Evolutionary conservation across 2,888 invertebrate genomes (phyloP), one percentile per base, ranked within the genome.

Genomic region (Tenthredo scrophulariae): DNA sequence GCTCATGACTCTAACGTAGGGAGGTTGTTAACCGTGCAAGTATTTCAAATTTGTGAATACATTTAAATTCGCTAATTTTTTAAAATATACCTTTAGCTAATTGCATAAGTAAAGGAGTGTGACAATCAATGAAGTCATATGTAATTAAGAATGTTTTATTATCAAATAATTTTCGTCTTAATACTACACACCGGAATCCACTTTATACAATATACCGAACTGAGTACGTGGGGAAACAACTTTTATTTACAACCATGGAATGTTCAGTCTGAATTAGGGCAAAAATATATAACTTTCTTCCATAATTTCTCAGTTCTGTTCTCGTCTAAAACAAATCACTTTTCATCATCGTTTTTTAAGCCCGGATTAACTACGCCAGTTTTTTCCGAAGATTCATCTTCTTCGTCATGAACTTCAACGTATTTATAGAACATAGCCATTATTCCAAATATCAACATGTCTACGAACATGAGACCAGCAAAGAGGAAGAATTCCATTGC

Each of bases 401-500:
- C 93, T 83, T 94, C 94, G 37, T 94, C 93, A 40, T 92, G 91
- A 2, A 91, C 87, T 37, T 94, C 93, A 0, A 95, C 95, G 91
- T 97, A 97, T 88, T 96, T 96, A 94, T 98, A 99, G 87, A 95
- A 95, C 91, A 95, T 95, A 0, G 98, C 96, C 95, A 99, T 96
- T 6, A 96, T 91, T 37, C 96, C 95, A 92, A 99, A 99, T 50
- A 98, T 94, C 0, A 97, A 86, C 95, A 98, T 97, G 89, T 98
- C 98, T 0, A 96, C 92, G 50, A 96, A 91, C 98, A 99, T 98
- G 58, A 99, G 94, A 0, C 94, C 96, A 82, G 98, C 97, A 92
- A 98, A 99, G 72, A 98, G 94, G 93, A 97, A 96, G 93, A 98
- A 98, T 92, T 98, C 98, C 87, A 96, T 95, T 86, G 97, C 96